Base-by-base conservation (phyloP, 2,113 vertebrate genomes). In the Girardinichthys multiradiatus region DNA sequence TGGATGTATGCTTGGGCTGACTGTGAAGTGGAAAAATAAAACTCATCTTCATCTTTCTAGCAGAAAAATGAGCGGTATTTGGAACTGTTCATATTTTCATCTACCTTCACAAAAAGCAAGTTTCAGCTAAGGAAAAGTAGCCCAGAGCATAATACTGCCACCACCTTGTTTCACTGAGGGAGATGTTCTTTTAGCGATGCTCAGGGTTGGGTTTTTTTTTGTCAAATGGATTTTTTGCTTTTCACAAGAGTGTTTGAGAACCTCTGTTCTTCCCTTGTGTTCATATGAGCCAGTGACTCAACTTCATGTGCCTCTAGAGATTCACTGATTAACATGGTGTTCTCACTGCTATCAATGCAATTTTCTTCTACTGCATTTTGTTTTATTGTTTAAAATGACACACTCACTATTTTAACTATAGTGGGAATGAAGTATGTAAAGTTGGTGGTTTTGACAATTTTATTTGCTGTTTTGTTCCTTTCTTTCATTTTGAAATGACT, bases 251-350 rank as follows among this genome's bases (percentile, higher is more conserved):
- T 21, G 19, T 54, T 7, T 54, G 48, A 54, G 42, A 45, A 21
- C 48, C 8, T 7, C 48, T 54, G 37, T 6, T 39, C 37, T 10
- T 39, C 37, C 12, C 2, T 39, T 39, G 48, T 68, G 27, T 64
- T 35, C 77, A 54, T 3, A 29, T 10, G 45, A 69, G 57, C 61
- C 58, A n/a, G 67, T 70, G 79, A 48, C 30, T 54, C 79, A 81
- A 68, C 81, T 63, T 45, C 48, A 68, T 74, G 82, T 91, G 88
- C 87, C 87, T 88, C 75, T 78, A 45, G 83, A 85, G 81, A 87
- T 70, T 77, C 64, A 75, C 74, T 76, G 61, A 64, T 81, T 68
- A 42, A 69, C 76, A 66, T 64, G 42, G 71, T 85, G 71, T 57
- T 62, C 72, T 83, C 68, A 72, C 68, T 30, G 51, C 72, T 72